A percentile compares a stretch with the other conserved stretches of the same genome.
phyloP scores from a whole-genome alignment of 1,140 invertebrate species.

The Drosophila navojoa region DNA sequence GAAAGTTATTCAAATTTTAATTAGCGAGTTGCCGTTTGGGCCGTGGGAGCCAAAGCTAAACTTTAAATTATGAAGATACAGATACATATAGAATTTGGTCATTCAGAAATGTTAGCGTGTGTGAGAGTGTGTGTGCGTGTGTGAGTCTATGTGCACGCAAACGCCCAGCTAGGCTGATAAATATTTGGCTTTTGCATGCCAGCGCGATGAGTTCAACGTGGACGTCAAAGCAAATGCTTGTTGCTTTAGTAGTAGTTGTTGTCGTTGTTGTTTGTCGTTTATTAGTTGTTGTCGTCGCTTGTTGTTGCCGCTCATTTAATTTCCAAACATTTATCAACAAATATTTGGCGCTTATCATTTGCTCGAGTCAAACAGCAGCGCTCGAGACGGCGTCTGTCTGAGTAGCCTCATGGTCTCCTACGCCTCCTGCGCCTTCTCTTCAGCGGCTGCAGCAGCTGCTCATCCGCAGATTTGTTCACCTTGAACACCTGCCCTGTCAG shows the following conservation, averaged over 20 bases:
- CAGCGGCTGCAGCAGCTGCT: too few relatives aligned
- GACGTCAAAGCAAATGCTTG: constrained; percentile 17
- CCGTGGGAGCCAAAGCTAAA: constrained; percentile 61
- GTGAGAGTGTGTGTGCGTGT: neutral
- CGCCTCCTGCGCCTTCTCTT: too few relatives aligned
- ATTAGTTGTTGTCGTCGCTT: constrained; percentile 23
- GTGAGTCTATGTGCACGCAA: constrained; percentile 2
- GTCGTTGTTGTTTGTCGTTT: constrained; percentile 1
- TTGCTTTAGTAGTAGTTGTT: neutral
- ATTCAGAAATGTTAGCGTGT: neutral
- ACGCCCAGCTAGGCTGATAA: constrained; percentile 58
- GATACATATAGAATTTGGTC: neutral
- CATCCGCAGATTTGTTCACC: too few relatives aligned
- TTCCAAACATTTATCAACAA: constrained; percentile 80
- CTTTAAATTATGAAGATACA: constrained; percentile 16
- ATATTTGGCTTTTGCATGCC: constrained; percentile 78
- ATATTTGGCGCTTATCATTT: constrained; percentile 53
- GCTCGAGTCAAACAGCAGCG: too few relatives aligned
- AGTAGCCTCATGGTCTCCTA: too few relatives aligned
- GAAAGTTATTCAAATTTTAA: constrained; percentile 73
- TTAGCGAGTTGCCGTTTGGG: constrained; percentile 51
- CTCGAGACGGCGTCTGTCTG: too few relatives aligned
- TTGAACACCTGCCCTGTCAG: too few relatives aligned
- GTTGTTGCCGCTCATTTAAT: constrained; percentile 71
- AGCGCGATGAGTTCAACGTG: constrained; percentile 74